These are phyloP conservation scores for Gymnopithys bicolor DNA, from an alignment of 2,797 vertebrate species.

Conservation along the genomic window DNA sequence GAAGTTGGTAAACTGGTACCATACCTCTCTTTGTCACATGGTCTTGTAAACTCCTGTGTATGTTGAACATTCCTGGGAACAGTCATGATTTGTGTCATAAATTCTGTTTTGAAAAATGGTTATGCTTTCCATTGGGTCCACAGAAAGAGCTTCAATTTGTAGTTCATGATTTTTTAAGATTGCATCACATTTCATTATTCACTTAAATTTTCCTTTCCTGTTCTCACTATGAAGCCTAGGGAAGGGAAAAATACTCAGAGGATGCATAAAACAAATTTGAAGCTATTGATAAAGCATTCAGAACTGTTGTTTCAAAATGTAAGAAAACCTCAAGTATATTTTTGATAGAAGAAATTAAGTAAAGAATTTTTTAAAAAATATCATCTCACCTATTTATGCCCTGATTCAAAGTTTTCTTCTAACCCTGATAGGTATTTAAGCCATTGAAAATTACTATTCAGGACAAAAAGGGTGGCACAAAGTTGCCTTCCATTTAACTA, in stretches of 20 bases:
- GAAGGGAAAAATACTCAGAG: not conserved
- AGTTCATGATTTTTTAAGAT: not conserved
- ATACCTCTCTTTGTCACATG: not conserved
- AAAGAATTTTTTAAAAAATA: not conserved
- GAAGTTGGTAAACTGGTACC: not conserved
- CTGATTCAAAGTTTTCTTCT: conserved; percentile 2
- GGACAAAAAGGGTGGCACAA: not conserved
- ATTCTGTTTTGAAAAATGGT: not conserved
- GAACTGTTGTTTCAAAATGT: not conserved
- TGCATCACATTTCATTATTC: not conserved
- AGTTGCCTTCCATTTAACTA: not conserved
- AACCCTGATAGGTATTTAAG: not conserved
- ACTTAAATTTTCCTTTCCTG: not conserved
- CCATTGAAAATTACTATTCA: not conserved
- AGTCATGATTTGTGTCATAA: not conserved
- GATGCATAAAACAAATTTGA: not conserved
- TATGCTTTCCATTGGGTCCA: not conserved
- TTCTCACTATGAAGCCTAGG: not conserved
- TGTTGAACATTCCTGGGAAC: not conserved
- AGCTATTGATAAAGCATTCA: not conserved
- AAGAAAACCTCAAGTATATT: not conserved
- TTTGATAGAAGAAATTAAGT: not conserved
- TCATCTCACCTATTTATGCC: not conserved
- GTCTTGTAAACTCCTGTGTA: not conserved
- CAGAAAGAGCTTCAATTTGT: not conserved